Conservation (phyloP, 1,140 invertebrate species). For the Caenorhabditis brenneri region DNA sequence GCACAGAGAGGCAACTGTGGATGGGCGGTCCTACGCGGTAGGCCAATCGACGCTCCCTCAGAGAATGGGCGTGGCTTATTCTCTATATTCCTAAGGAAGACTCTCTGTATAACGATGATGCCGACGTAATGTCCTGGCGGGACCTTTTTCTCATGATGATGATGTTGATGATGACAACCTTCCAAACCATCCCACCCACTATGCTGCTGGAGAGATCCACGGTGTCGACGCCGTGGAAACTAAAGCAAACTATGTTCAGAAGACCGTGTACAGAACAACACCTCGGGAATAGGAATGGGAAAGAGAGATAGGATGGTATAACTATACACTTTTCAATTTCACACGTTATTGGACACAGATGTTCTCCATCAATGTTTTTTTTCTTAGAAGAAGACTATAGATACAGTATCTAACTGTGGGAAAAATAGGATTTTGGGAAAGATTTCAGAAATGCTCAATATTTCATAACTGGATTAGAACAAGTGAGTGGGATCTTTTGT, state of each 20-base stretch:
- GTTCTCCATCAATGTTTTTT: not conserved
- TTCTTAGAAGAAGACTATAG: not conserved
- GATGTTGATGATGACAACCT: not conserved
- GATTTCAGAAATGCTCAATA: too few species aligned
- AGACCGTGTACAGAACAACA: constrained; percentile 10
- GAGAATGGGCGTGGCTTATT: constrained; percentile 20
- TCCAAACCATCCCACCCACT: not conserved
- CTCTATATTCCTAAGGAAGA: not conserved
- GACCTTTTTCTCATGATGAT: constrained; percentile 21
- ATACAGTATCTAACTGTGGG: too few species aligned
- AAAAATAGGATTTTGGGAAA: too few species aligned
- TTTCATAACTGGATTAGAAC: too few species aligned
- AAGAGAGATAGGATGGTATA: not conserved
- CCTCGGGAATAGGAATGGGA: not conserved
- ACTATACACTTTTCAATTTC: constrained; percentile 41
- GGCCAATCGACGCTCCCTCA: not conserved
- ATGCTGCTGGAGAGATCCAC: not conserved
- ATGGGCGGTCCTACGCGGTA: not conserved
- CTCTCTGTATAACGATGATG: constrained; percentile 26
- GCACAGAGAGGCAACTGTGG: constrained; percentile 40
- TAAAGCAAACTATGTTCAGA: constrained; percentile 26
- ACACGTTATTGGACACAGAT: constrained; percentile 8
- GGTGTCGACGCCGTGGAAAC: not conserved
- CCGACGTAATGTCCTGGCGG: constrained; percentile 24
- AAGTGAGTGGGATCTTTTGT: too few species aligned